Percentiles rank a stretch among this genome's conserved stretches.
phyloP scores from a whole-genome alignment of 2,113 vertebrate genomes.

The western clawed frog (Xenopus tropicalis) region DNA sequence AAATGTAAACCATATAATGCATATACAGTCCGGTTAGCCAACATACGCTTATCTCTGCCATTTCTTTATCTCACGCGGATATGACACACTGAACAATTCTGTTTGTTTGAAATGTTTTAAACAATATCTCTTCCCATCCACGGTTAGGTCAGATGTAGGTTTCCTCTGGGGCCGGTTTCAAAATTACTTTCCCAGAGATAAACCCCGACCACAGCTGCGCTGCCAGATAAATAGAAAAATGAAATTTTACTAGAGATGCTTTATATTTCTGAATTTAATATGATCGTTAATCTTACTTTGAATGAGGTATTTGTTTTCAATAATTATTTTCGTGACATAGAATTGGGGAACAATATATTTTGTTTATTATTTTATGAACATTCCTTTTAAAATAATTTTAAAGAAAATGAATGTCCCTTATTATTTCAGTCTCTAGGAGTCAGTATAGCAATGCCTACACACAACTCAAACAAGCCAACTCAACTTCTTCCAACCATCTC shows the following conservation, averaged over 20 bases:
- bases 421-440: too few relatives aligned
- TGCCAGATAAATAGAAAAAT: background rate
- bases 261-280: background rate
- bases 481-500: too few relatives aligned
- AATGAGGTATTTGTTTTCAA: too few relatives aligned
- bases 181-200: background rate
- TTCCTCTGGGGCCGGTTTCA: background rate
- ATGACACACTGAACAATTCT: background rate
- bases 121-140: background rate
- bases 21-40: background rate
- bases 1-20: background rate
- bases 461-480: too few relatives aligned
- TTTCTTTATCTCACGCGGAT: conserved; percentile 1
- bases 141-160: background rate
- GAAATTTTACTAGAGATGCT: background rate
- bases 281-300: background rate
- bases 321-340: too few relatives aligned
- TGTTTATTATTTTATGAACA: too few relatives aligned
- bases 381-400: too few relatives aligned
- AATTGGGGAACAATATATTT: too few relatives aligned
- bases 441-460: too few relatives aligned
- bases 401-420: too few relatives aligned
- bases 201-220: background rate
- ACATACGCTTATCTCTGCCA: background rate
- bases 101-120: background rate